Conservation (phyloP, 1,140 invertebrate species). For the Elysia chlorotica region DNA sequence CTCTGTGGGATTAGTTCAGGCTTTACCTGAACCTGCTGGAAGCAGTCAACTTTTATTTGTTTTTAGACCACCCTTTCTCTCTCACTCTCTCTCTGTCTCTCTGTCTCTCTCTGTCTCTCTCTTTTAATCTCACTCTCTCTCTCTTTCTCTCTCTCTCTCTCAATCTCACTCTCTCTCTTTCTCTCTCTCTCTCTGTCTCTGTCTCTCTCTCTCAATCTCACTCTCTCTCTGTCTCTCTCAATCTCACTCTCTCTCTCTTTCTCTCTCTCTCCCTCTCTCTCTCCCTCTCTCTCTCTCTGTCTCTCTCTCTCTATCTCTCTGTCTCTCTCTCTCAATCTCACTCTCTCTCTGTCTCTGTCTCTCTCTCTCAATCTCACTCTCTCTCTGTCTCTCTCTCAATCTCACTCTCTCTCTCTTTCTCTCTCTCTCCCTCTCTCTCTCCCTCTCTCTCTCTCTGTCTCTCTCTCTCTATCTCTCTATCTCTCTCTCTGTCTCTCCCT, state of each 20-base stretch:
- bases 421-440: not conserved
- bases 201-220: not conserved
- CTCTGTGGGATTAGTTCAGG: too few species aligned
- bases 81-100: too few species aligned
- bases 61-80: too few species aligned
- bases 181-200: not conserved
- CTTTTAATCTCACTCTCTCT: not conserved
- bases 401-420: not conserved
- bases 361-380: not conserved
- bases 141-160: not conserved
- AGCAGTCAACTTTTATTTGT: too few species aligned
- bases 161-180: not conserved
- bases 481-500: not conserved
- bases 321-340: too few species aligned
- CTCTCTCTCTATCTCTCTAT: not conserved
- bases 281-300: constrained; percentile 1
- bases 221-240: not conserved
- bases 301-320: constrained; percentile 15
- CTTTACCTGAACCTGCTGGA: too few species aligned
- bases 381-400: not conserved
- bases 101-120: constrained; percentile 9
- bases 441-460: constrained; percentile 13
- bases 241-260: not conserved
- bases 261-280: not conserved
- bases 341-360: not conserved